Base-by-base conservation (phyloP, 2,797 vertebrate species). In the Sardinella longiceps region DNA sequence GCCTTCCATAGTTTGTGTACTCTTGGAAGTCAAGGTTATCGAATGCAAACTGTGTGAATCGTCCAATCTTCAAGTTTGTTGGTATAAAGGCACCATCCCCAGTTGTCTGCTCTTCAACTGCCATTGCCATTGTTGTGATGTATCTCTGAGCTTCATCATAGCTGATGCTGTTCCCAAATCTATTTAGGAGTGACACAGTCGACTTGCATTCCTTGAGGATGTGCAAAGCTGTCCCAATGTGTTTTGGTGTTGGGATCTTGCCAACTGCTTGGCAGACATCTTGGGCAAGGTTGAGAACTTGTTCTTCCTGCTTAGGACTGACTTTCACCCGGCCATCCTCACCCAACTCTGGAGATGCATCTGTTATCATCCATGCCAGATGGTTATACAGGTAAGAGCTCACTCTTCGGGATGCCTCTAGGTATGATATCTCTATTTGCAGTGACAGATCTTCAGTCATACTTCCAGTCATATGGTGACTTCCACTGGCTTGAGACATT, bases 11-110 rank as follows among this genome's bases (percentile, higher is more conserved):
- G 51, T 82, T 82, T 82, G 81, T 82, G 81, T 82, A 82, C 81
- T 82, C 81, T 82, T 82, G 81, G 53, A 63, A 82, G 33, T 82
- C 81, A 82, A 82, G 81, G 81, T 82, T 58, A 60, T 82, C 81
- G 60, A 82, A 82, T 60, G 81, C 50, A 82, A 82, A 82, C 51
- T 60, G 81, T 82, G 81, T 82, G 53, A 82, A 82, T 82, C 51
- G 81, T 60, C 81, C 81, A 58, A 82, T 51, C 81, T 60, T 63
- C 23, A 63, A n/a, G 58, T 63, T 63, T 1, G n/a, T 63, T 63
- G 58, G 58, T 25, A 63, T 63, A n/a, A 28, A 63, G 25, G n/a
- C 58, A 63, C n/a, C n/a, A 63, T 63, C 58, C 58, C 58, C 28
- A 63, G 58, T 63, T 63, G 58, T 63, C 58, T 63, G 58, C 0